These are phyloP conservation scores for Lophius americanus DNA, from an alignment of 2,797 vertebrate genomes.

Conservation along the genomic window DNA sequence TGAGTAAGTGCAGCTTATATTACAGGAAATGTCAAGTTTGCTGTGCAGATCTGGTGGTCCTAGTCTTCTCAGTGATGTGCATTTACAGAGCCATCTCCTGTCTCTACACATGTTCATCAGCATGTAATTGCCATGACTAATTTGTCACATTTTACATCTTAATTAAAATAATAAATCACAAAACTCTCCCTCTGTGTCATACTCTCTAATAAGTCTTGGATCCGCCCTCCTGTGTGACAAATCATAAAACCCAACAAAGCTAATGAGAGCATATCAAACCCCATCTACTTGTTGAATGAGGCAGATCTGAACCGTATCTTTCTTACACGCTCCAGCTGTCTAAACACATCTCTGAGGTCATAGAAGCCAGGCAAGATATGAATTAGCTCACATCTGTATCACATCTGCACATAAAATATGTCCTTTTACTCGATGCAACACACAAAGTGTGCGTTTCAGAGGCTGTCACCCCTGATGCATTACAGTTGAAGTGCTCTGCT, in stretches of 20 bases:
- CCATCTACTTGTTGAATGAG: slow-evolving; percentile 42
- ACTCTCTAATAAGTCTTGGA: slow-evolving; percentile 46
- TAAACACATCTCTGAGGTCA: slow-evolving; percentile 29
- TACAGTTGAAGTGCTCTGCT: slow-evolving; percentile 32
- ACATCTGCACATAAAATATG: slow-evolving; percentile 16
- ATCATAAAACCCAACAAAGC: slow-evolving; percentile 61
- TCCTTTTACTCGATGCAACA: slow-evolving; percentile 41
- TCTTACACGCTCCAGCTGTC: slow-evolving; percentile 34
- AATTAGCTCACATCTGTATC: slow-evolving; percentile 27
- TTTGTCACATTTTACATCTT: slow-evolving; percentile 62
- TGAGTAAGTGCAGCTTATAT: neutral
- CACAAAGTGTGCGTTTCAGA: slow-evolving; percentile 36
- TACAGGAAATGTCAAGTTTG: slow-evolving; percentile 32
- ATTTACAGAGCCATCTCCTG: slow-evolving; percentile 21
- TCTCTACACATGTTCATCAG: slow-evolving; percentile 53
- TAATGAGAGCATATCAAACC: slow-evolving; percentile 63
- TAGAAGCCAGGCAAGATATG: slow-evolving; percentile 9
- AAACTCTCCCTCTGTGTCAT: slow-evolving; percentile 38
- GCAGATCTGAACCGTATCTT: slow-evolving; percentile 54
- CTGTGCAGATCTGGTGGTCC: slow-evolving; percentile 1
- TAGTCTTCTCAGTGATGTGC: slow-evolving; percentile 1
- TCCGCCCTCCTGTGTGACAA: slow-evolving; percentile 39
- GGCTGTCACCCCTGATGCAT: slow-evolving; percentile 36
- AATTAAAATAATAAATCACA: slow-evolving; percentile 71
- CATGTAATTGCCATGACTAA: slow-evolving; percentile 60